phyloP scores from a whole-genome alignment of 2,797 vertebrate species.

The Pteropus rufus region DNA sequence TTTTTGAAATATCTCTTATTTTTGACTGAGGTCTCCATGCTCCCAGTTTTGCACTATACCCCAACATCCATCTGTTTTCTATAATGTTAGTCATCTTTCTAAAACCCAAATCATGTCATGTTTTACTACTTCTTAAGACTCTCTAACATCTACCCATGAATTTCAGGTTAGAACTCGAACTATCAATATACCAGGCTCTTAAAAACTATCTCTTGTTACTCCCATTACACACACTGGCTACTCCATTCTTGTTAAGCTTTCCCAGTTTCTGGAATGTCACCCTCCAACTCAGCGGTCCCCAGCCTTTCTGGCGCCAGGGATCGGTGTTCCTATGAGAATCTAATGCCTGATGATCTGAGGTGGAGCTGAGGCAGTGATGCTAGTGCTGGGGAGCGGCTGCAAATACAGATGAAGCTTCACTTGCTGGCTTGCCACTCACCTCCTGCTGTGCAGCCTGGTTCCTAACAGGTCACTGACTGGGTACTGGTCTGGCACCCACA shows the following conservation, averaged over 20 bases:
- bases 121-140: background rate
- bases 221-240: background rate
- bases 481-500: too few species aligned
- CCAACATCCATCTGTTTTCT: background rate
- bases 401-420: too few species aligned
- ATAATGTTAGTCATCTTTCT: background rate
- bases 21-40: background rate
- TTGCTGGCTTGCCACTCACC: too few species aligned
- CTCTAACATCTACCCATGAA: background rate
- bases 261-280: background rate
- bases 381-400: too few species aligned
- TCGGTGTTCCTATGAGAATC: too few species aligned
- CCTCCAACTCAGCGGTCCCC: too few species aligned
- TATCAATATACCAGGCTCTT: background rate
- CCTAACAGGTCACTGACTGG: too few species aligned
- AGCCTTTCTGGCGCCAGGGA: too few species aligned
- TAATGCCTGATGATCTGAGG: too few species aligned
- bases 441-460: too few species aligned
- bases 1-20: background rate
- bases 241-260: background rate
- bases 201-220: background rate
- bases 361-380: too few species aligned
- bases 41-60: background rate
- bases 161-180: background rate
- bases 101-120: background rate